These are phyloP conservation scores for Neomorphus geoffroyi DNA, from an alignment of 2,797 vertebrate genomes.

Conservation along the genomic window DNA sequence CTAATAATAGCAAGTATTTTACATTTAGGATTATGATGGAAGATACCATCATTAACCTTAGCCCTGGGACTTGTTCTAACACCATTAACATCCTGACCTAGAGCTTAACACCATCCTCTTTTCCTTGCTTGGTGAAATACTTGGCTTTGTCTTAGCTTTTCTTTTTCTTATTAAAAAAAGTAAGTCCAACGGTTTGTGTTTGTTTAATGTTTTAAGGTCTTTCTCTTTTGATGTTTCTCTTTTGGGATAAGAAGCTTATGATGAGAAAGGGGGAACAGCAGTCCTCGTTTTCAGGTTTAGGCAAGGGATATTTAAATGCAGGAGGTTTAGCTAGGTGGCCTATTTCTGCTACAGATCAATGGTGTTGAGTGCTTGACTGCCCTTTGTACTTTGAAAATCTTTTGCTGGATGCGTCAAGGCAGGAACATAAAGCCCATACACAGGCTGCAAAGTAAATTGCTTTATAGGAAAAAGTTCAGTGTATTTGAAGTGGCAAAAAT, in stretches of 20 bases:
- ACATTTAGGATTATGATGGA: constrained; percentile 72
- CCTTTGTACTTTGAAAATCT: constrained; percentile 53
- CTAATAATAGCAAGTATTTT: constrained; percentile 76
- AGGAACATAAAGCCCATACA: neutral
- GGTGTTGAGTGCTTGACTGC: neutral
- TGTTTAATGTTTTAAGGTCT: constrained; percentile 54
- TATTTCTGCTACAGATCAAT: constrained; percentile 53
- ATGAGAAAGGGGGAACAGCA: constrained; percentile 11
- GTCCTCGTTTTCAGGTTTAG: constrained; percentile 23
- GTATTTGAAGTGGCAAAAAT: neutral
- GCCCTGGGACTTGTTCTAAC: constrained; percentile 70
- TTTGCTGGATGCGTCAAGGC: neutral
- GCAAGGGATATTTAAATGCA: constrained; percentile 12
- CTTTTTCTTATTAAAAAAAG: neutral
- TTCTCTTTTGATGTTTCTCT: constrained; percentile 57
- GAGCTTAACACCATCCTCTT: constrained; percentile 50
- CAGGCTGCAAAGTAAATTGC: neutral
- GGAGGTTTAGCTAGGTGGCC: constrained; percentile 42
- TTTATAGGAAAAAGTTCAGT: neutral
- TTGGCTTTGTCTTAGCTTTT: constrained; percentile 65
- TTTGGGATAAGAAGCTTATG: constrained; percentile 57
- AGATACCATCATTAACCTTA: constrained; percentile 72
- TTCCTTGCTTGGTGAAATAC: constrained; percentile 14
- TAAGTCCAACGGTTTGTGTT: constrained; percentile 43
- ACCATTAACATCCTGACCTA: constrained; percentile 63